Conservation (phyloP, 2,797 vertebrate genomes). For the Pempheris klunzingeri region DNA sequence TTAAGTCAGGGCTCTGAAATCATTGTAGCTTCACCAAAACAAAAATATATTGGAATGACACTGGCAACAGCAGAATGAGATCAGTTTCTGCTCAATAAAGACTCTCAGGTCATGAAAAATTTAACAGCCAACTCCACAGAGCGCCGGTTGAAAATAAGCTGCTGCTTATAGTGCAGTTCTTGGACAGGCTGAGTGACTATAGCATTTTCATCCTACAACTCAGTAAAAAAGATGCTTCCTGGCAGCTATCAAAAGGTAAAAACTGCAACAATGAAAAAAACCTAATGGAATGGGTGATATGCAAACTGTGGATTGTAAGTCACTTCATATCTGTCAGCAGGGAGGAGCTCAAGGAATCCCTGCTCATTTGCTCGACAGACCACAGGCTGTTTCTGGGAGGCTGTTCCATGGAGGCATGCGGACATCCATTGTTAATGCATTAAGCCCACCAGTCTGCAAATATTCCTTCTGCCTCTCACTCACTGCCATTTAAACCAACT, state of each 20-base stretch:
- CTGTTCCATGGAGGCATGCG: neutral
- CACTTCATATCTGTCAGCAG: slow-evolving; percentile 26
- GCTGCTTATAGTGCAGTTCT: slow-evolving; percentile 65
- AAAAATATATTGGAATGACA: slow-evolving; percentile 53
- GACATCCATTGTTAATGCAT: neutral
- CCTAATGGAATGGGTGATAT: neutral
- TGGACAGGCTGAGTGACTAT: slow-evolving; percentile 52
- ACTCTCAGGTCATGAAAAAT: slow-evolving; percentile 73
- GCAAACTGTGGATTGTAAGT: slow-evolving; percentile 12
- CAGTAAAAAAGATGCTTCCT: slow-evolving; percentile 36
- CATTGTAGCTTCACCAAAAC: slow-evolving; percentile 41
- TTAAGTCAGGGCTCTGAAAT: slow-evolving; percentile 47
- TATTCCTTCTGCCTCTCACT: neutral
- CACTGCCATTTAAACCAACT: neutral
- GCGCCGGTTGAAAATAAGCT: slow-evolving; percentile 54
- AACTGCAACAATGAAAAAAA: slow-evolving; percentile 10
- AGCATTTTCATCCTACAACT: slow-evolving; percentile 47
- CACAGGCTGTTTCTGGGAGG: neutral
- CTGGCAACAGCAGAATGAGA: slow-evolving; percentile 60
- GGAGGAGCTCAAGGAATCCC: slow-evolving; percentile 26
- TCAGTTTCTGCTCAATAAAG: slow-evolving; percentile 71
- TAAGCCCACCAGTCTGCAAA: neutral
- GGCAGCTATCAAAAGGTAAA: slow-evolving; percentile 13
- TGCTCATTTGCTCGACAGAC: slow-evolving; percentile 6
- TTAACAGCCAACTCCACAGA: slow-evolving; percentile 55